Evolutionary conservation across 2,888 invertebrate species (phyloP).

Genomic region (Bhutanitis thaidina): DNA sequence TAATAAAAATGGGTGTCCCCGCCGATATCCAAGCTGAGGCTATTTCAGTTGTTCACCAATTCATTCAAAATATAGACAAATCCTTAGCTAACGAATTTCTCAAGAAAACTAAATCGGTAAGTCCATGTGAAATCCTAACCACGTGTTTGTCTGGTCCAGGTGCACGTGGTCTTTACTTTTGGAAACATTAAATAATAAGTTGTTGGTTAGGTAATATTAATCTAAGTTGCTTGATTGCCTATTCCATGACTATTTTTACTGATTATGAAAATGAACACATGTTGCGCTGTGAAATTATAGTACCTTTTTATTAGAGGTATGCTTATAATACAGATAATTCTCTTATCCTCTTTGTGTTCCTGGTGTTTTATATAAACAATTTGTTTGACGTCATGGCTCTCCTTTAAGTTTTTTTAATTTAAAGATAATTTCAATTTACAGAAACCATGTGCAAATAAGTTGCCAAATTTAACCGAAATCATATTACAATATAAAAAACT

Average conservation of each 20-base stretch:
- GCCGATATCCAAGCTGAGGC: slow-evolving; percentile 46
- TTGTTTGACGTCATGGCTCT: too few species aligned
- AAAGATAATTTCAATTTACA: slow-evolving; percentile 50
- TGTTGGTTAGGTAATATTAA: too few species aligned
- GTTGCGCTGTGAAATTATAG: too few species aligned
- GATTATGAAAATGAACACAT: too few species aligned
- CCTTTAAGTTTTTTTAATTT: too few species aligned
- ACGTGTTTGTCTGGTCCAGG: slow-evolving; percentile 19
- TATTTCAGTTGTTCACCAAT: slow-evolving; percentile 83
- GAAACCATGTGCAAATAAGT: slow-evolving; percentile 82
- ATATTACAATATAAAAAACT: slow-evolving; percentile 74
- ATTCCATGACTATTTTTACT: too few species aligned
- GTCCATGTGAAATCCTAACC: slow-evolving; percentile 41
- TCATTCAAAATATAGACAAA: slow-evolving; percentile 82
- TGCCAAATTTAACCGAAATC: slow-evolving; percentile 82
- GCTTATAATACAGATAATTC: too few species aligned
- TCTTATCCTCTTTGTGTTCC: too few species aligned
- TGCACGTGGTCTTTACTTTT: slow-evolving; percentile 43
- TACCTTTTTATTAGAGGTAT: too few species aligned
- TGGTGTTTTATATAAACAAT: too few species aligned
- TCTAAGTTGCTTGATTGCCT: too few species aligned
- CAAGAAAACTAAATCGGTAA: slow-evolving; percentile 87
- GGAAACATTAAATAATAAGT: background rate
- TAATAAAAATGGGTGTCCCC: slow-evolving; percentile 53
- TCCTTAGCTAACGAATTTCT: slow-evolving; percentile 84